These are phyloP conservation scores for Epirrita christyi DNA, from an alignment of 2,888 invertebrate genomes.

Conservation along the genomic window DNA sequence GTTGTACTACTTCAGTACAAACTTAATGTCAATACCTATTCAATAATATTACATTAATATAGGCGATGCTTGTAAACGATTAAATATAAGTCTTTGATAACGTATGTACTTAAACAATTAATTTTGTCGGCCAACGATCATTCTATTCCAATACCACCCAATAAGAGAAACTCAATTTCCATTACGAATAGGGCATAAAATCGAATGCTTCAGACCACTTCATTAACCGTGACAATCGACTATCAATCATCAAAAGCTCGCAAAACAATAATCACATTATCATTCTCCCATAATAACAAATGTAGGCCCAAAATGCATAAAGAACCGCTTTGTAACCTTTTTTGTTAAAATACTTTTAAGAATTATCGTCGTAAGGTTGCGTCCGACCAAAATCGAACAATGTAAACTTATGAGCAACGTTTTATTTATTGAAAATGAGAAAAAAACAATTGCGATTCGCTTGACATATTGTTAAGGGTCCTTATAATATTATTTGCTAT, in stretches of 20 bases:
- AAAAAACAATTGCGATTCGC: constrained; percentile 68
- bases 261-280: constrained; percentile 85
- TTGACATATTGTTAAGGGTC: constrained; percentile 82
- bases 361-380: constrained; percentile 73
- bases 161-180: constrained; percentile 29
- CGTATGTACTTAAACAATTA: constrained; percentile 25
- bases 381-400: constrained; percentile 75
- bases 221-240: constrained; percentile 78
- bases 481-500: constrained; percentile 84
- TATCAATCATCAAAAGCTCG: constrained; percentile 78
- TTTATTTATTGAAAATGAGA: constrained; percentile 80
- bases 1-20: no score
- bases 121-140: constrained; percentile 28
- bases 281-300: constrained; percentile 83
- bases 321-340: constrained; percentile 74
- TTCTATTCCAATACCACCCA: constrained; percentile 26
- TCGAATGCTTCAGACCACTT: constrained; percentile 68
- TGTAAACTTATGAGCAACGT: constrained; percentile 80
- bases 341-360: constrained; percentile 70
- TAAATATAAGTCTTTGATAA: constrained; percentile 7
- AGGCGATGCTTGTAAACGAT: constrained; percentile 1
- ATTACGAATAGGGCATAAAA: constrained; percentile 57
- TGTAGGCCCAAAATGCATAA: constrained; percentile 78
- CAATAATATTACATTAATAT: no score
- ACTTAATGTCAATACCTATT: no score